These are phyloP conservation scores for Pristionchus entomophagus DNA, from an alignment of 2,888 invertebrate genomes.

Conservation along the genomic window DNA sequence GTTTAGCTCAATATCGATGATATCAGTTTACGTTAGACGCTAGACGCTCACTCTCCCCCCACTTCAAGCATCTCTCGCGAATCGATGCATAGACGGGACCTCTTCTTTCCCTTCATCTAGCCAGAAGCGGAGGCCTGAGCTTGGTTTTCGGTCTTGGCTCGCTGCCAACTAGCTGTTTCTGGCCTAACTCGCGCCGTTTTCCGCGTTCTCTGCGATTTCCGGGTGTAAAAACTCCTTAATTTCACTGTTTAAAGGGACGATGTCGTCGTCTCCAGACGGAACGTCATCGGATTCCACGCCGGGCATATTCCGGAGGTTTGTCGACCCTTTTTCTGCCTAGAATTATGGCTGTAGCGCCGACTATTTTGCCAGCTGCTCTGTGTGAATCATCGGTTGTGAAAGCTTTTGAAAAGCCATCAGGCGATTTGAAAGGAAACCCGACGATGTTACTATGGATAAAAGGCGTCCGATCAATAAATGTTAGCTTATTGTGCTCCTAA, in stretches of 20 bases:
- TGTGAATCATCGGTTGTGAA: neutral
- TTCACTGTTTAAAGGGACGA: neutral
- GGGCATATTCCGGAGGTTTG: constrained; percentile 42
- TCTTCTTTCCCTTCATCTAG: neutral
- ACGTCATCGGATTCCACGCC: neutral
- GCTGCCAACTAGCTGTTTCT: neutral
- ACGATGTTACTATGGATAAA: no score
- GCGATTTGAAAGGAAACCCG: neutral
- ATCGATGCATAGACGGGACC: constrained; percentile 23
- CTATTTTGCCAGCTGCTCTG: neutral
- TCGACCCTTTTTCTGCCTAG: neutral
- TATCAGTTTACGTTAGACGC: constrained; percentile 1
- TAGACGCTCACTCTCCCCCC: neutral
- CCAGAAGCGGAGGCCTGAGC: constrained; percentile 3
- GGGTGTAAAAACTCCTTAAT: neutral
- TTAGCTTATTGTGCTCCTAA: no score
- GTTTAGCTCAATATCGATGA: constrained; percentile 1
- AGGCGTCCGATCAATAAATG: neutral
- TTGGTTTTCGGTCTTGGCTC: constrained; percentile 40
- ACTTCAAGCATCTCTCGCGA: constrained; percentile 7
- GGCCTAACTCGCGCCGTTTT: neutral
- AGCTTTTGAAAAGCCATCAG: neutral
- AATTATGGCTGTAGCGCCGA: neutral
- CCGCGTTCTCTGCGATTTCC: neutral
- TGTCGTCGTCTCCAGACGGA: constrained; percentile 43